Evolutionary conservation across 37 sponge, comb jelly and placozoan genomes (phyloP).

Genomic region (Cladorhizidae sp.): DNA sequence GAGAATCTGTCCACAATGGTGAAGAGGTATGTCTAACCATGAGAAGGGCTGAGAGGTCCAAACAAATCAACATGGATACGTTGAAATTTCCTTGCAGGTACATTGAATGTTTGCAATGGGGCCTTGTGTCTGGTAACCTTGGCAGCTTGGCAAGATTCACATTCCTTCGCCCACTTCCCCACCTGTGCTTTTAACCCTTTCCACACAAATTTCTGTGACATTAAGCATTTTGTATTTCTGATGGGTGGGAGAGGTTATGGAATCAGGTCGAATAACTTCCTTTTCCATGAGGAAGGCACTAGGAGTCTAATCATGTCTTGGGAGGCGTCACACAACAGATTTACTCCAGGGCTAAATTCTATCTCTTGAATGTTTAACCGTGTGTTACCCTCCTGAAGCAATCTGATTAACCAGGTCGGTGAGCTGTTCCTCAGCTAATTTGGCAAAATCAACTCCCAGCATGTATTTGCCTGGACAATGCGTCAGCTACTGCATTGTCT

Average conservation of each 20-base stretch:
- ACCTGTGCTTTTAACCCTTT: slow-evolving; percentile 19
- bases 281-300: slow-evolving; percentile 18
- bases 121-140: slow-evolving; percentile 24
- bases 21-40: slow-evolving; percentile 40
- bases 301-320: slow-evolving; percentile 14
- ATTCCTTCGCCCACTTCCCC: slow-evolving; percentile 16
- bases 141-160: slow-evolving; percentile 29
- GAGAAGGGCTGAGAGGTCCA: slow-evolving; percentile 35
- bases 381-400: not conserved
- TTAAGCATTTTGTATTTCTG: slow-evolving; percentile 5
- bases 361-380: slow-evolving; percentile 19
- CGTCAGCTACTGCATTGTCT: slow-evolving; percentile 17
- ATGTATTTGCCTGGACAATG: not conserved
- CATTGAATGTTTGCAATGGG: slow-evolving; percentile 6
- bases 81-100: slow-evolving; percentile 19
- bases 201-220: slow-evolving; percentile 27
- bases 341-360: not conserved
- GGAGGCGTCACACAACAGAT: slow-evolving; percentile 34
- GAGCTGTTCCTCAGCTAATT: slow-evolving; percentile 24
- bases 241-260: slow-evolving; percentile 31
- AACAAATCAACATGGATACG: slow-evolving; percentile 34
- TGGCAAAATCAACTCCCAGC: slow-evolving; percentile 22
- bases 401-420: slow-evolving; percentile 9
- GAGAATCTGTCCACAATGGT: slow-evolving; percentile 45
- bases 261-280: slow-evolving; percentile 22